Evolutionary conservation across 2,113 vertebrate species (phyloP), one percentile per base, ranked within the genome.

Genomic region (Psettodes erumei): DNA sequence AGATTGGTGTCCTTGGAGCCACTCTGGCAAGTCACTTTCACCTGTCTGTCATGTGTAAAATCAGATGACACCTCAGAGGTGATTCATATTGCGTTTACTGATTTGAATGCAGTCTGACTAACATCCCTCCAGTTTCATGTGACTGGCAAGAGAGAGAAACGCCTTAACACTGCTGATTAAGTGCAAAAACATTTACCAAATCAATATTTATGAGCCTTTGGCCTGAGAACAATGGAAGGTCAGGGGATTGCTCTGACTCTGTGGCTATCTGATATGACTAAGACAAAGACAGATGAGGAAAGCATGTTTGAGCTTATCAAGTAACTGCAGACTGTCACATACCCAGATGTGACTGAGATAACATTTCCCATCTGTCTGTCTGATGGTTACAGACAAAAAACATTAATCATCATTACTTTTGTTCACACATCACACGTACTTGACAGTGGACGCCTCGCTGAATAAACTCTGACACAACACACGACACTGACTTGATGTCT

Each of bases 321-420:
- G n/a, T 40, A 3, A 2, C 50, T 70, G 33, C 30, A 70, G 32
- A 53, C 48, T 9, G 40, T 60, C 75, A 68, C 84, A 88, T 83
- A 63, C 75, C 54, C 59, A 63, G 40, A 35, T 50, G 75, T 62
- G 53, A 42, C 18, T n/a, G 32, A 56, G 56, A 53, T 32, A n/a
- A 15, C 11, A 4, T 6, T 38, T 61, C 0, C 23, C 13, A 5
- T 23, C 47, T 48, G 72, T 1, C 12, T 66, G 15, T 27, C 55
- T 48, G 23, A 51, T 60, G 7, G 11, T 64, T 55, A 60, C n/a
- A 0, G 35, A 12, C 25, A 23, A 15, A 47, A 28, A 5, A 11
- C 18, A 66, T 71, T 4, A 35, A 40, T 81, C 70, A 75, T 37
- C 33, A 6, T 23, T 27, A 32, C 42, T n/a, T 60, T 1, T 27